Conservation (phyloP, 2,888 invertebrate species). For the Nasonia oneida region DNA sequence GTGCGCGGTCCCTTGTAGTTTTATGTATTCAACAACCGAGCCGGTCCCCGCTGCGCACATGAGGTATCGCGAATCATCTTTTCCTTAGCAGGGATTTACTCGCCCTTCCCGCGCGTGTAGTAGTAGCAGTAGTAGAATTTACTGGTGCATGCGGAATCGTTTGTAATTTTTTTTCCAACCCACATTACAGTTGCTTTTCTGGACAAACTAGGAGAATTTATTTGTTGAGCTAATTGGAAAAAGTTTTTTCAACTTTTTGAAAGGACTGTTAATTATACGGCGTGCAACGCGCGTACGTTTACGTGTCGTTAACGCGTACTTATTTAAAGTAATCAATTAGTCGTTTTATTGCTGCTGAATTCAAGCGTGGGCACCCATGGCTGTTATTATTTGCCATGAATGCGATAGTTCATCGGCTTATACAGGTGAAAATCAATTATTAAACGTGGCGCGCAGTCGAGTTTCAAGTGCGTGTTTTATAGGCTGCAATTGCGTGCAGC, state of each 20-base stretch:
- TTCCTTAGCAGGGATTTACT: conserved; percentile 27
- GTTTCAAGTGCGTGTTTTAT: background rate
- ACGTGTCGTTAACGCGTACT: background rate
- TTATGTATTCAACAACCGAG: background rate
- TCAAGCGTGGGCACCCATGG: background rate
- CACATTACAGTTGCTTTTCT: too few species aligned
- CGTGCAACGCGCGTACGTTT: background rate
- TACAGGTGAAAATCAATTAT: conserved; percentile 34
- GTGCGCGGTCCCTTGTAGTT: background rate
- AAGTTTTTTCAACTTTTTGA: too few species aligned
- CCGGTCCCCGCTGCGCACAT: background rate
- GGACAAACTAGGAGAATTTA: too few species aligned
- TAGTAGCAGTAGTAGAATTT: background rate
- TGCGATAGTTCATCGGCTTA: background rate
- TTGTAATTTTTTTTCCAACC: background rate
- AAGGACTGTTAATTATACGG: too few species aligned
- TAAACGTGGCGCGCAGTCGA: background rate
- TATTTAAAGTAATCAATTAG: conserved; percentile 40
- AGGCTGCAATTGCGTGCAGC: background rate
- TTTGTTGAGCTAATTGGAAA: too few species aligned
- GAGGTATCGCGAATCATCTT: conserved; percentile 22
- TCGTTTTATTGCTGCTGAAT: background rate
- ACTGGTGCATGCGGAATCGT: background rate
- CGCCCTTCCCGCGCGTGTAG: background rate
- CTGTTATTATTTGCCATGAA: too few species aligned